Evolutionary conservation across 2,888 invertebrate genomes (phyloP), one percentile per base, ranked within the genome.

Genomic region (Tetragonisca angustula): DNA sequence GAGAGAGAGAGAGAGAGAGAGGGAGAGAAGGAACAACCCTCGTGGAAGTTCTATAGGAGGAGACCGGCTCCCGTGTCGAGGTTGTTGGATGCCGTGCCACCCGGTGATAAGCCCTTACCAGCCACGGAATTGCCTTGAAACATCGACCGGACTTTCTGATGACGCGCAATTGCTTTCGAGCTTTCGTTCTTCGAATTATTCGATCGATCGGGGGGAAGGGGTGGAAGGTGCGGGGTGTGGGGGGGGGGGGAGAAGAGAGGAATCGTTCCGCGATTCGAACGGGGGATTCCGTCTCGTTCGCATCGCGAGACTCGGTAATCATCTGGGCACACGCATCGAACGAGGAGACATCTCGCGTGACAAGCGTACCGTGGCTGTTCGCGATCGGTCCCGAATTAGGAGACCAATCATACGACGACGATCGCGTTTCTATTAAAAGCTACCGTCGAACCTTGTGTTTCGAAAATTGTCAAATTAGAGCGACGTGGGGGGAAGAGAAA

Each of bases 81-180:
- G 86, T 79, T 83, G 85, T 86, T 85, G 81, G 89, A 86, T 90
- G 86, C 87, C 92, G 90, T 91, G 91, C 91, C 90, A 92, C 89
- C 90, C 91, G 90, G 90, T 92, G 90, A 91, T 91, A 91, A 91
- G 90, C 90, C 91, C 88, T 88, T 87, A 87, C 86, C 88, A 89
- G 83, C 87, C 87, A 87, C 86, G 86, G 90, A 91, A 91, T 91
- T 92, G 89, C 92, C 91, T 82, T 84, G 86, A 88, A 88, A 92
- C 87, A 90, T 90, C 89, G 89, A 86, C 87, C 88, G 91, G 87
- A 89, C 91, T 90, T 87, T 84, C 88, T 85, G 89, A 87, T 85
- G 90, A 87, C 89, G 81, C 83, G 81, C 77, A 90, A 90, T 90
- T 81, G 83, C 90, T 76, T 52, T 76, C 71, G 87, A 72, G 76